A percentile compares a stretch with the other conserved stretches of the same genome.
Conservation (phyloP, 2,888 invertebrate species). For the Julus scandinavius region DNA sequence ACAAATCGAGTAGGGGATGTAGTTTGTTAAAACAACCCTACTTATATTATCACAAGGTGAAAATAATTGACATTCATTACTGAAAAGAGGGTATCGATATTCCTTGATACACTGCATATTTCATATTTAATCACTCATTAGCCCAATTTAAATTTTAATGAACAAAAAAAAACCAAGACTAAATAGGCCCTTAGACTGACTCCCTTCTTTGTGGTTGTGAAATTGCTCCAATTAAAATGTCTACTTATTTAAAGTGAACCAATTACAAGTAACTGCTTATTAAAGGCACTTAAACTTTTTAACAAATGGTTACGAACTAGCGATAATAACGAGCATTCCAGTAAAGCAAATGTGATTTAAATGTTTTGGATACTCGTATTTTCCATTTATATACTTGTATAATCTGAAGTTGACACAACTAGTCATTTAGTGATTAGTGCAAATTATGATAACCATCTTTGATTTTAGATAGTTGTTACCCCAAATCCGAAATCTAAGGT, state of each 20-base stretch:
- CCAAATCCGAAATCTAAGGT: too few species aligned
- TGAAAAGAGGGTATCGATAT: background rate
- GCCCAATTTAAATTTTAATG: background rate
- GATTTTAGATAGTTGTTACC: too few species aligned
- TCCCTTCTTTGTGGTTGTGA: background rate
- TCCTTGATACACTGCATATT: background rate
- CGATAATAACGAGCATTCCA: background rate
- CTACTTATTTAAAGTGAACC: background rate
- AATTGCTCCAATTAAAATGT: background rate
- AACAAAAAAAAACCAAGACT: background rate
- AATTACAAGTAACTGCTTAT: too few species aligned
- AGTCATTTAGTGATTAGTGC: too few species aligned
- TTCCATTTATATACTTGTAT: too few species aligned
- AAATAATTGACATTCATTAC: slow-evolving; percentile 10
- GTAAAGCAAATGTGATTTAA: background rate
- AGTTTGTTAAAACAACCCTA: background rate
- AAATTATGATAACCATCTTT: too few species aligned
- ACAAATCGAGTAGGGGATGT: background rate
- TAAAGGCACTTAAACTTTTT: too few species aligned
- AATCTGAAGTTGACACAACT: too few species aligned
- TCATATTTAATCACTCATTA: background rate
- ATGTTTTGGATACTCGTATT: too few species aligned
- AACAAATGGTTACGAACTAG: too few species aligned
- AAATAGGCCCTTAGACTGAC: background rate
- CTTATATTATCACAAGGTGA: background rate